Conservation (phyloP, 53 echinoderm and acorn worm genomes). For the Holothuria scabra region DNA sequence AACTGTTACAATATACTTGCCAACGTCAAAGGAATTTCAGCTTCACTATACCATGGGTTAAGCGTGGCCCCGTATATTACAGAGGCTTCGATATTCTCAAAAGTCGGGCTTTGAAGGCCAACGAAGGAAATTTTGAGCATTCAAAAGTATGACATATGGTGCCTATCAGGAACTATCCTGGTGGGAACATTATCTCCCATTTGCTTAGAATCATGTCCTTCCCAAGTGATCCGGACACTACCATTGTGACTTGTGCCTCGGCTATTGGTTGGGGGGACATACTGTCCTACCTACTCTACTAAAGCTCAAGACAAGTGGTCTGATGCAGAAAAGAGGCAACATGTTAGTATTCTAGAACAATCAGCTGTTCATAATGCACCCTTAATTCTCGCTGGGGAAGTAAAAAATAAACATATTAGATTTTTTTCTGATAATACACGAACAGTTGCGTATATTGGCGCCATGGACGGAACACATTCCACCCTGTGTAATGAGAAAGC, state of each 20-base stretch:
- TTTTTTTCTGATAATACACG: slow-evolving; percentile 26
- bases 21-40: slow-evolving; percentile 18
- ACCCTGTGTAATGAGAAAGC: slow-evolving; percentile 10
- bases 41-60: slow-evolving; percentile 26
- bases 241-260: slow-evolving; percentile 24
- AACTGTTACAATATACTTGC: slow-evolving; percentile 4
- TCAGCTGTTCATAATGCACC: slow-evolving; percentile 41
- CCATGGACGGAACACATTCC: slow-evolving; percentile 38
- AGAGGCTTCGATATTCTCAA: slow-evolving; percentile 11
- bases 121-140: slow-evolving; percentile 13
- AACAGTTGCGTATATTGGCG: slow-evolving; percentile 27
- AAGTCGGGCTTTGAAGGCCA: background rate
- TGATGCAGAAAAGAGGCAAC: background rate
- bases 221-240: slow-evolving; percentile 1
- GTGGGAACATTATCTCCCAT: slow-evolving; percentile 36
- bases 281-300: slow-evolving; percentile 26
- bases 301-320: slow-evolving; percentile 31
- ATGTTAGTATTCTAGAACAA: slow-evolving; percentile 10
- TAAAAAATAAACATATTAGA: background rate
- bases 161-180: slow-evolving; percentile 30
- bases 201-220: background rate
- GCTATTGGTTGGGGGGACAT: slow-evolving; percentile 37
- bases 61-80: slow-evolving; percentile 26
- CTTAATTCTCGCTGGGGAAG: background rate
- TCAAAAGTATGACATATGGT: background rate